These are phyloP conservation scores for Aurelia coerulea DNA, from an alignment of 30 jellyfish, hydroid and myxozoan genomes.

Conservation along the genomic window DNA sequence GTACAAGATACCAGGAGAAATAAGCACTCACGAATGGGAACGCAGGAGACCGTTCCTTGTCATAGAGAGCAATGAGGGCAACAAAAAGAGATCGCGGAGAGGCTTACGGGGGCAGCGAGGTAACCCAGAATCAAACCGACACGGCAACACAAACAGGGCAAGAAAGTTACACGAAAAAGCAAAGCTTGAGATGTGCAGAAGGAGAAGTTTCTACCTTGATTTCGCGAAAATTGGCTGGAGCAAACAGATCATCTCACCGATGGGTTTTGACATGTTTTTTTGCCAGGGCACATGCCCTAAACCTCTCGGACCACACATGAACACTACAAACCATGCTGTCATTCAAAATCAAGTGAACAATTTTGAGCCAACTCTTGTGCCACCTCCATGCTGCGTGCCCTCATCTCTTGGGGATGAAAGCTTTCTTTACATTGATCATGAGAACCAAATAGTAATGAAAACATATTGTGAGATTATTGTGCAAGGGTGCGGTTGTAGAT, in stretches of 20 bases:
- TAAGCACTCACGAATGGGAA: constrained; percentile 70
- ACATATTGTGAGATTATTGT: constrained; percentile 76
- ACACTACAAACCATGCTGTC: constrained; percentile 95
- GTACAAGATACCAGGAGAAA: neutral
- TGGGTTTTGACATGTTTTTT: constrained; percentile 78
- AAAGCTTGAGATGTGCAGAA: constrained; percentile 76
- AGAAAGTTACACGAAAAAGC: constrained; percentile 77
- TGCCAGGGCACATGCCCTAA: constrained; percentile 93
- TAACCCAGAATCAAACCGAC: constrained; percentile 26
- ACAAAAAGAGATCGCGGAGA: constrained; percentile 25
- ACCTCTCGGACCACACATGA: constrained; percentile 91
- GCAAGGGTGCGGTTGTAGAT: constrained; percentile 94
- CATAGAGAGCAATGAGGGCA: constrained; percentile 57
- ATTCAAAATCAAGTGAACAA: constrained; percentile 89
- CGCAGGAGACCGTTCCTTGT: constrained; percentile 80
- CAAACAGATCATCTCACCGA: constrained; percentile 84
- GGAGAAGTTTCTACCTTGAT: constrained; percentile 74
- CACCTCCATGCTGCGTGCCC: constrained; percentile 96
- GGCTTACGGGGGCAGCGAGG: constrained; percentile 25
- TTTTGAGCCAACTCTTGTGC: constrained; percentile 72
- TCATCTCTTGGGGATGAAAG: constrained; percentile 73
- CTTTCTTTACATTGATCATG: constrained; percentile 62
- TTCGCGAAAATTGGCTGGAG: constrained; percentile 85
- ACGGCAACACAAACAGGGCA: constrained; percentile 54
- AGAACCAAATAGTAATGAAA: constrained; percentile 68